Percentiles rank a stretch among this genome's conserved stretches.
phyloP scores from a whole-genome alignment of 2,113 vertebrate species.

The Chaetura pelagica region DNA sequence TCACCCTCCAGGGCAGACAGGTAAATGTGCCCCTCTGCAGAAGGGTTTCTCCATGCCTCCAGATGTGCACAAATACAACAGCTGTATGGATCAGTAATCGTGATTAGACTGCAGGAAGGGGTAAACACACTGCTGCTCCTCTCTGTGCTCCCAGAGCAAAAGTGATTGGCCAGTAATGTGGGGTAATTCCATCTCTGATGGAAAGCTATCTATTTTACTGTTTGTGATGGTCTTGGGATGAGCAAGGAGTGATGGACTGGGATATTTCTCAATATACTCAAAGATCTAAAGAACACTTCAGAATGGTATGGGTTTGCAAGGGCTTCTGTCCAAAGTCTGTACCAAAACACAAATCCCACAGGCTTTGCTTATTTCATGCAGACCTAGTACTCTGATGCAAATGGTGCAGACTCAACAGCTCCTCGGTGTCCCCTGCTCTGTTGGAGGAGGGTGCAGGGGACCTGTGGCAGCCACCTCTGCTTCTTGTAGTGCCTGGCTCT shows the following conservation, averaged over 20 bases:
- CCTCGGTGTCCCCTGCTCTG: rapidly evolving
- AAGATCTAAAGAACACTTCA: not conserved
- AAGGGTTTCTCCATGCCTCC: not conserved
- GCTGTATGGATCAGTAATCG: not conserved
- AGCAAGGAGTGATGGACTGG: not conserved
- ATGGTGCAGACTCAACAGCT: not conserved
- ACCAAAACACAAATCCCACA: not conserved
- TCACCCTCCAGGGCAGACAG: not conserved
- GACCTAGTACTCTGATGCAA: not conserved
- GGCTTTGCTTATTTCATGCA: not conserved
- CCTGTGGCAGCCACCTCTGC: not conserved
- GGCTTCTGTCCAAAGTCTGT: not conserved
- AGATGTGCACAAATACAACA: not conserved
- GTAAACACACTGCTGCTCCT: not conserved
- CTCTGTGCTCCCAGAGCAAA: not conserved
- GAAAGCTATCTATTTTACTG: not conserved
- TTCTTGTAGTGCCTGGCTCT: not conserved
- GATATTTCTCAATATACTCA: not conserved
- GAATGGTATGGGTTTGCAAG: not conserved
- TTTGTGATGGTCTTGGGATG: not conserved
- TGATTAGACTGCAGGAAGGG: not conserved
- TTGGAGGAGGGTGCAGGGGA: not conserved
- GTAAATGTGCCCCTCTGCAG: not conserved
- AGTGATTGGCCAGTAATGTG: rapidly evolving
- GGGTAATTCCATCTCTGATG: not conserved